phyloP scores from a whole-genome alignment of 2,113 vertebrate species.

The Mirounga angustirostris region DNA sequence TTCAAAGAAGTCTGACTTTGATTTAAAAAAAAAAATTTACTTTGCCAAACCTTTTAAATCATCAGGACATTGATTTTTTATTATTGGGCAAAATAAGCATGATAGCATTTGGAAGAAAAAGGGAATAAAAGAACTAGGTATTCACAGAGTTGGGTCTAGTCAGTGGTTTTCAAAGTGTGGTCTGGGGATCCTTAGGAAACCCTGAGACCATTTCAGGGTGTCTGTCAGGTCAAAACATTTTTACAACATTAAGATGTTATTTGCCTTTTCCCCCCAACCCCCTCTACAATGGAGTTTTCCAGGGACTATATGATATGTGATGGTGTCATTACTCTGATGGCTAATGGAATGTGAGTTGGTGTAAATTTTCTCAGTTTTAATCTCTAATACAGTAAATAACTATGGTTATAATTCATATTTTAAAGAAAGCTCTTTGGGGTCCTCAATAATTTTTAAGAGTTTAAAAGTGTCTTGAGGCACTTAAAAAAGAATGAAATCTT shows the following conservation, averaged over 20 bases:
- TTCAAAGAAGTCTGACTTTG: not conserved
- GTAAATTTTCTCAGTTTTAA: slow-evolving; percentile 38
- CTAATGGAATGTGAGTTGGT: not conserved
- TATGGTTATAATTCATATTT: not conserved
- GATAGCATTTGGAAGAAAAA: not conserved
- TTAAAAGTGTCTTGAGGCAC: not conserved
- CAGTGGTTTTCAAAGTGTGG: not conserved
- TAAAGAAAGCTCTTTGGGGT: not conserved
- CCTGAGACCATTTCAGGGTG: not conserved
- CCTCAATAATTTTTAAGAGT: not conserved
- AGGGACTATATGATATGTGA: not conserved
- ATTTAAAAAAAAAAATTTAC: not conserved
- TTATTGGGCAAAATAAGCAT: not conserved
- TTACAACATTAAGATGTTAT: not conserved
- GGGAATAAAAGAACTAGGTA: not conserved
- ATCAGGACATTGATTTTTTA: not conserved
- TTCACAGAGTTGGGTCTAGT: not conserved
- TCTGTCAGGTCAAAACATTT: not conserved
- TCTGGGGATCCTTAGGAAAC: not conserved
- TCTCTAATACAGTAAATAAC: not conserved
- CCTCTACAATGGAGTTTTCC: not conserved
- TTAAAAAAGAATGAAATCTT: not conserved
- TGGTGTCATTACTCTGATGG: not conserved
- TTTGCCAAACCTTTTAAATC: not conserved
- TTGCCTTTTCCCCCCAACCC: not conserved